phyloP scores from a whole-genome alignment of 1,140 invertebrate species.

The Theocolax elegans region DNA sequence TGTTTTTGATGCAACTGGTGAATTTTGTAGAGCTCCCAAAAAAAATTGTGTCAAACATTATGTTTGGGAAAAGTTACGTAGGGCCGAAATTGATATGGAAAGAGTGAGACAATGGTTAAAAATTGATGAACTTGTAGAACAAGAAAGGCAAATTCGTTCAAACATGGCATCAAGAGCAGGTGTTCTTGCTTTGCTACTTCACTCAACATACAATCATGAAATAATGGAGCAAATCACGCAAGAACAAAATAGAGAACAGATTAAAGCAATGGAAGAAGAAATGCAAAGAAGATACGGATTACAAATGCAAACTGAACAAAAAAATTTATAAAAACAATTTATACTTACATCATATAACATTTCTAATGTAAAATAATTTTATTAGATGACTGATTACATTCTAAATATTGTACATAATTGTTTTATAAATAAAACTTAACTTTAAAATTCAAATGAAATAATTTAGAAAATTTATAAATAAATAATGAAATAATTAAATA shows the following conservation, averaged over 20 bases:
- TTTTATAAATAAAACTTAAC: constrained; percentile 1
- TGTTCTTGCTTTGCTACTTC: constrained; percentile 90
- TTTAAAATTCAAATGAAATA: background rate
- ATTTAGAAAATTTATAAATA: too few species aligned
- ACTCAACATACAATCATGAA: constrained; percentile 95
- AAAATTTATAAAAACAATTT: background rate
- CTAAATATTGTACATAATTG: constrained; percentile 12
- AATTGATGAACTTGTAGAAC: constrained; percentile 94
- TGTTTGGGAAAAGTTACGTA: constrained; percentile 93
- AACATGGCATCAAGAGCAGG: constrained; percentile 91
- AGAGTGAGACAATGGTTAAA: constrained; percentile 88
- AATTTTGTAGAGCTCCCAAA: constrained; percentile 88
- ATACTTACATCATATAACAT: background rate
- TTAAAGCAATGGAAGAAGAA: constrained; percentile 65
- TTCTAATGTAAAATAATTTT: constrained; percentile 13
- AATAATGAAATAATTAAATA: too few species aligned
- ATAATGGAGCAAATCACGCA: constrained; percentile 79
- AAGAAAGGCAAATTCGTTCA: constrained; percentile 88
- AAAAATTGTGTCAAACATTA: constrained; percentile 93
- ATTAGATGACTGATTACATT: background rate
- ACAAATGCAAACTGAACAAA: constrained; percentile 15
- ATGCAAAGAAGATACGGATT: constrained; percentile 54
- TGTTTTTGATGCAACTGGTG: constrained; percentile 82
- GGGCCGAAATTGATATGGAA: constrained; percentile 88
- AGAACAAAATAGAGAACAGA: constrained; percentile 62